Conservation (phyloP, 2,888 invertebrate species). For the Leptopilina myrica region DNA sequence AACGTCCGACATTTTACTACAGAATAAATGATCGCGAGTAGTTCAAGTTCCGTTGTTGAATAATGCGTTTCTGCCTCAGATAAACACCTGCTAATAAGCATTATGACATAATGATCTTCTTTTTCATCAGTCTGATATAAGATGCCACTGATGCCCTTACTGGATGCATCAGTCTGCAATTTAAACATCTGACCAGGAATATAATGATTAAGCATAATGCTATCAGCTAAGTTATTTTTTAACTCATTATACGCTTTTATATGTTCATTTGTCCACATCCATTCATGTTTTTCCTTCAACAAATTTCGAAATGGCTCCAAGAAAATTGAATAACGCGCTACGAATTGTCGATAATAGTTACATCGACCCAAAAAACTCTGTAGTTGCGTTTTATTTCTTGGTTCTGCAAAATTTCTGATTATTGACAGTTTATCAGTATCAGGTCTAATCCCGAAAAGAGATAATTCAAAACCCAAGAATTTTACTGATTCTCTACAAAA, state of each 20-base stretch:
- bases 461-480: slow-evolving; percentile 52
- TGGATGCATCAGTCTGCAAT: slow-evolving; percentile 49
- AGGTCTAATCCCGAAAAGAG: slow-evolving; percentile 41
- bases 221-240: slow-evolving; percentile 49
- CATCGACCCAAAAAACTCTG: slow-evolving; percentile 57
- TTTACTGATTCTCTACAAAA: slow-evolving; percentile 55
- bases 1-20: neutral
- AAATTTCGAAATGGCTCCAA: slow-evolving; percentile 43
- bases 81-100: slow-evolving; percentile 57
- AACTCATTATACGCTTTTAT: slow-evolving; percentile 41
- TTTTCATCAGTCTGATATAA: slow-evolving; percentile 47
- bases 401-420: slow-evolving; percentile 60
- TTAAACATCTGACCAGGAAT: slow-evolving; percentile 26
- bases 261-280: slow-evolving; percentile 25
- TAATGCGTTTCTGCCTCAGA: slow-evolving; percentile 37
- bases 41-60: slow-evolving; percentile 58
- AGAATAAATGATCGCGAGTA: slow-evolving; percentile 43
- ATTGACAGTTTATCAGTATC: slow-evolving; percentile 53
- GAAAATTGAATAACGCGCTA: slow-evolving; percentile 15
- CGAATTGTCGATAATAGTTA: slow-evolving; percentile 50
- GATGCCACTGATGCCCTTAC: slow-evolving; percentile 53
- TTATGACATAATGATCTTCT: slow-evolving; percentile 46
- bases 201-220: slow-evolving; percentile 46
- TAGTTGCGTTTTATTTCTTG: slow-evolving; percentile 59
- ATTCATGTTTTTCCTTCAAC: neutral